Evolutionary conservation across 1,140 invertebrate species (phyloP).

Genomic region (Philotrypesis tridentata): DNA sequence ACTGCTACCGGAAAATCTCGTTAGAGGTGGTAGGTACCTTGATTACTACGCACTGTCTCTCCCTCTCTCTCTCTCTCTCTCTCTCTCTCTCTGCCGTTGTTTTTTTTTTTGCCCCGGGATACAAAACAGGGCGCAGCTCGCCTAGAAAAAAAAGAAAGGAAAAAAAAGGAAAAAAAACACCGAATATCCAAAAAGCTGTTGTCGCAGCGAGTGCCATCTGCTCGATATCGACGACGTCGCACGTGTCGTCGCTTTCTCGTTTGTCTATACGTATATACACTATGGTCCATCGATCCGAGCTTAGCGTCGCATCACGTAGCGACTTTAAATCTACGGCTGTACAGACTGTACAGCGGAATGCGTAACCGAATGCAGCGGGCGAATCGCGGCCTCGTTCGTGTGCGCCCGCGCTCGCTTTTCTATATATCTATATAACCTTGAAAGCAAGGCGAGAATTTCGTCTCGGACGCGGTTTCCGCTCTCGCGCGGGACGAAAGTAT

Average conservation of each 20-base stretch:
- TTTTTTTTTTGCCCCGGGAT: no score
- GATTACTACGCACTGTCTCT: no score
- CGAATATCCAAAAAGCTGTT: background rate
- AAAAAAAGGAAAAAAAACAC: background rate
- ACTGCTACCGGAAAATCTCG: background rate
- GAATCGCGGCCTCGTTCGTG: no score
- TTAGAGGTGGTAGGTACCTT: background rate
- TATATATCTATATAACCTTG: no score
- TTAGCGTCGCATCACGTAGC: background rate
- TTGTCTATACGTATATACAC: background rate
- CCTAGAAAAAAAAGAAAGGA: background rate
- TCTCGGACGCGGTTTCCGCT: no score
- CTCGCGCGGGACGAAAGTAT: no score
- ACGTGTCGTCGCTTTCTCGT: background rate
- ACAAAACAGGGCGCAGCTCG: no score
- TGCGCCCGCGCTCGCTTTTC: no score
- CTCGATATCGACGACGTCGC: constrained; percentile 10
- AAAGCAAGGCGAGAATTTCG: no score
- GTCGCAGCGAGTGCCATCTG: constrained; percentile 20
- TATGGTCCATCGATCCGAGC: no score
- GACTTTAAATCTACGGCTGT: background rate
- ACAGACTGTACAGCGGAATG: background rate
- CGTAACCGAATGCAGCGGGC: background rate
- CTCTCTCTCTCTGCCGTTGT: no score
- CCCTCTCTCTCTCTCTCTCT: no score